Evolutionary conservation across 1,140 invertebrate genomes (phyloP).

Genomic region (Calliphora vicina): DNA sequence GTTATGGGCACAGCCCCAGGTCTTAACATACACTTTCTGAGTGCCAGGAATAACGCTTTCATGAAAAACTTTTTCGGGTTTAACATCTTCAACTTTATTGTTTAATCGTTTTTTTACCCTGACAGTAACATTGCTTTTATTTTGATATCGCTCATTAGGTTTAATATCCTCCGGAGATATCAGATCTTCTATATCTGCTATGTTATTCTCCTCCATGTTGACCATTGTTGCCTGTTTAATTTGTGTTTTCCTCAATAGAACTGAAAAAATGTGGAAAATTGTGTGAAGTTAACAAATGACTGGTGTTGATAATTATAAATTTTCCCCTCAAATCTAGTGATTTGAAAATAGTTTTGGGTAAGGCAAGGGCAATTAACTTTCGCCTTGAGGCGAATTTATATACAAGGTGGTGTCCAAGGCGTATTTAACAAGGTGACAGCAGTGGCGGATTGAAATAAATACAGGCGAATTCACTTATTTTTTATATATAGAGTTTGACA

Average conservation of each 20-base stretch:
- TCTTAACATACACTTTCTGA: conserved; percentile 91
- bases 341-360: too few species aligned
- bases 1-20: conserved; percentile 98
- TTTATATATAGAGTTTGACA: too few species aligned
- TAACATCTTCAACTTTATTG: conserved; percentile 42
- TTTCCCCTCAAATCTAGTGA: too few species aligned
- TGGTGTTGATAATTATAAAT: too few species aligned
- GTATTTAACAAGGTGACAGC: too few species aligned
- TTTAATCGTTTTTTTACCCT: conserved; percentile 67
- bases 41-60: conserved; percentile 84
- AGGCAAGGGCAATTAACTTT: too few species aligned
- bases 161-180: conserved; percentile 80
- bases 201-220: conserved; percentile 37
- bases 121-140: conserved; percentile 72
- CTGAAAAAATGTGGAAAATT: too few species aligned
- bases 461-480: too few species aligned
- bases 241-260: not conserved
- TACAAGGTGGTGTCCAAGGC: too few species aligned
- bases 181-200: conserved; percentile 80
- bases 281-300: too few species aligned
- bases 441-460: too few species aligned
- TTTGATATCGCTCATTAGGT: conserved; percentile 76
- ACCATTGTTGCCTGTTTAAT: not conserved
- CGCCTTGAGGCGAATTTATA: too few species aligned
- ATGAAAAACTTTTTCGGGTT: conserved; percentile 46